These are phyloP conservation scores for Amitus sp. DNA, from an alignment of 2,888 invertebrate species.

Conservation along the genomic window DNA sequence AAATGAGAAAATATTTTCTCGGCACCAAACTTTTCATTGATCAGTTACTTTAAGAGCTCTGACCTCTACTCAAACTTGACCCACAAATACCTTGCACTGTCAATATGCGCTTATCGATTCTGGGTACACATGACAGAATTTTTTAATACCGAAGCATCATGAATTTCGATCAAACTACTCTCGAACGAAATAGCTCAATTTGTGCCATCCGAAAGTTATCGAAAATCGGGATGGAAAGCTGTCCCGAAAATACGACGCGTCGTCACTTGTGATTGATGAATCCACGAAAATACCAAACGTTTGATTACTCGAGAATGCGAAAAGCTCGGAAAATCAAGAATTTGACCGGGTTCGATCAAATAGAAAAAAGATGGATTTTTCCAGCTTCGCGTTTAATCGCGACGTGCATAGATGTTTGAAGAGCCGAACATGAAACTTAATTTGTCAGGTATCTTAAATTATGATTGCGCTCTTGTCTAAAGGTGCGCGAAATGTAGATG, in stretches of 20 bases:
- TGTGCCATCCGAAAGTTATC: conserved; percentile 1
- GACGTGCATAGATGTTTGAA: too few species aligned
- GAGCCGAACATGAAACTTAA: too few species aligned
- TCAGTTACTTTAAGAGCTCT: conserved; percentile 16
- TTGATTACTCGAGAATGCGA: too few species aligned
- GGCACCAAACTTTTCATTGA: conserved; percentile 9
- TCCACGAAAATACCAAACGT: too few species aligned
- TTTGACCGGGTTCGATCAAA: too few species aligned
- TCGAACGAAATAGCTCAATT: conserved; percentile 12
- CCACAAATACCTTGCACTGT: conserved; percentile 24
- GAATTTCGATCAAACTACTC: conserved; percentile 20
- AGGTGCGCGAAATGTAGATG: background rate
- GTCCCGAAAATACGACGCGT: too few species aligned
- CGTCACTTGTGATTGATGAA: too few species aligned
- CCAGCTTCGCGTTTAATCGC: too few species aligned
- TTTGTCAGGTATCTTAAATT: too few species aligned
- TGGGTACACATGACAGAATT: conserved; percentile 17
- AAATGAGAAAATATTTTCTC: background rate
- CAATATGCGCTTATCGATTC: conserved; percentile 26
- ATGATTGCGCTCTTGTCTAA: too few species aligned
- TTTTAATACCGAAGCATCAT: conserved; percentile 26
- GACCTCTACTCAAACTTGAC: conserved; percentile 26
- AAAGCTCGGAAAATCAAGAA: too few species aligned
- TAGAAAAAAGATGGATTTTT: too few species aligned
- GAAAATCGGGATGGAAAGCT: background rate